Base-by-base conservation (phyloP, 1,140 invertebrate species). In the Drosophila orosa region DNA sequence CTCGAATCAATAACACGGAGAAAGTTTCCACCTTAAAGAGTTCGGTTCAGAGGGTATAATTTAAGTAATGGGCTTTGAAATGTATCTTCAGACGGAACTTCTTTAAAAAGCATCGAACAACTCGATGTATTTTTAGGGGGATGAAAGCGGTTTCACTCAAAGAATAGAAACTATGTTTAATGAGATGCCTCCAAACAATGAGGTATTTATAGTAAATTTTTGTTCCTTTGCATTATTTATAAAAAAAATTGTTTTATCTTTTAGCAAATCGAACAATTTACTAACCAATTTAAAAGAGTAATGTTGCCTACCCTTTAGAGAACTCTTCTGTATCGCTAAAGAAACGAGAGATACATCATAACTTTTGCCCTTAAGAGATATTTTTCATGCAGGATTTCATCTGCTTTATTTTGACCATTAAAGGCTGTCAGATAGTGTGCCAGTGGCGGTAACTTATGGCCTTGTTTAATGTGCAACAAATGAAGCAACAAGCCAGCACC, bases 391-490 rank as follows among this genome's bases (percentile, higher is more conserved):
- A 17, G 33, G 67, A 73, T 73, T 60, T 45, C 35, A 61, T 60
- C 29, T 63, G 15, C 33, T 54, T 52, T 52, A 31, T 27, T 35
- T 52, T 39, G 35, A 44, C 42, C 68, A 71, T 72, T 72, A 71
- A 72, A 72, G 65, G 50, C 65, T 72, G 66, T 72, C 68, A 72
- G 27, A 67, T 47, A 67, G 37, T 56, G 63, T 54, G 66, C 48
- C 65, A 48, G 67, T 47, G 50, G 52, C 66, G 17, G 50, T 78
- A 77, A 74, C 76, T 81, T 83, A 77, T 52, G 80, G 74, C 62
- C 59, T 65, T 79, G 42, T 84, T 76, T 76, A 85, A 79, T 71
- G 72, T 68, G 84, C 84, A 84, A 80, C 72, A 89, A 87, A 84
- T 82, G 79, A 86, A 87, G 78, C 81, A 84, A 84, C 81, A 84